Evolutionary conservation across 2,888 invertebrate genomes (phyloP), one percentile per base, ranked within the genome.

Genomic region (Lasius fuliginosus): DNA sequence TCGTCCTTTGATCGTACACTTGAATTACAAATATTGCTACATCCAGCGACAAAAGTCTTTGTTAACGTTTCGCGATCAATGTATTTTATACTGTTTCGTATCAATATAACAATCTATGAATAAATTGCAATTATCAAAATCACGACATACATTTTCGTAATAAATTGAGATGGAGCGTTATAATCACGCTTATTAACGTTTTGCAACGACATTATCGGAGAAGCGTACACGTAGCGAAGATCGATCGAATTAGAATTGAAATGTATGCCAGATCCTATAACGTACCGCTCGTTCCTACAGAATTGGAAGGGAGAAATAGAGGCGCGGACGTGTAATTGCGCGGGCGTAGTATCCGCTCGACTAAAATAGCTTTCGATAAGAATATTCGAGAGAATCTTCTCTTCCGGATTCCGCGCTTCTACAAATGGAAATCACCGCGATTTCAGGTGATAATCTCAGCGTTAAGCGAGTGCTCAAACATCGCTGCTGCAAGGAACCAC

Each of bases 321-420:
- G 49, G 33, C 27, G 69, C 36, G 60, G n/a, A 56, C 60, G 73
- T 69, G 86, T 82, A 86, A 90, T 87, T 83, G 87, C 27, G 81
- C 69, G 69, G 73, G 58, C 42, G 69, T 36, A 36, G 71, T 30
- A 60, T 68, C 56, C 53, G 56, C 36, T 82, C 79, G 73, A 64
- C 40, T 68, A 73, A 83, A 90, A 90, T 89, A 82, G 88, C 69
- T 88, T 75, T 83, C 86, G 85, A 90, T 91, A 88, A 91, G 88
- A 85, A 82, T 67, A 60, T 53, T 53, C 75, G 49, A 58, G 77
- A 77, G 82, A 84, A 90, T 88, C 90, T 85, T 85, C 86, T 83
- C 65, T 56, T 71, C 75, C 49, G 23, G 65, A 56, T 23, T 23
- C 60, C 64, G 71, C 68, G 67, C 49, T 49, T 42, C 49, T 40